These are phyloP conservation scores for Mellilla xanthometata DNA, from an alignment of 2,888 invertebrate genomes.

Conservation along the genomic window DNA sequence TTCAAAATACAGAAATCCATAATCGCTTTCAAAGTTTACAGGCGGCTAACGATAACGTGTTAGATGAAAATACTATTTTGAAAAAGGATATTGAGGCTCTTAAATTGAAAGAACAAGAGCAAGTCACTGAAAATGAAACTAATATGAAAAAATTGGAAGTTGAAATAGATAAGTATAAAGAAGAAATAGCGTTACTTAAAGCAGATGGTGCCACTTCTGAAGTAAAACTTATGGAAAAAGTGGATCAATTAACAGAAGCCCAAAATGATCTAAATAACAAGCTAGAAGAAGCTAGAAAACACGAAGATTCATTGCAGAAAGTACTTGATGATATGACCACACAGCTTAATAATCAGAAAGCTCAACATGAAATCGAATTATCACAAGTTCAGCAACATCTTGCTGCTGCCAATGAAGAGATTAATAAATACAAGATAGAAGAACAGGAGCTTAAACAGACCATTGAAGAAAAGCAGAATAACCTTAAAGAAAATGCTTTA, in stretches of 20 bases:
- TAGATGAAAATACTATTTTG: constrained; percentile 69
- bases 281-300: constrained; percentile 71
- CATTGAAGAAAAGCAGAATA: constrained; percentile 64
- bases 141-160: constrained; percentile 66
- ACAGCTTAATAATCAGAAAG: constrained; percentile 69
- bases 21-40: constrained; percentile 56
- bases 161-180: constrained; percentile 72
- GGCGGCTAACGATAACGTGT: constrained; percentile 57
- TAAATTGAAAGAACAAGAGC: constrained; percentile 64
- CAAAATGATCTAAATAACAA: constrained; percentile 75
- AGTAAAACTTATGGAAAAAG: constrained; percentile 74
- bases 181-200: constrained; percentile 68
- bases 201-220: constrained; percentile 70
- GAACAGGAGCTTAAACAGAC: constrained; percentile 48
- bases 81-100: constrained; percentile 66
- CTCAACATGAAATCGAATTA: constrained; percentile 64
- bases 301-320: constrained; percentile 75
- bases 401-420: constrained; percentile 46
- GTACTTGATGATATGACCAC: constrained; percentile 67
- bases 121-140: constrained; percentile 58
- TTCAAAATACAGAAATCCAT: constrained; percentile 45
- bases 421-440: constrained; percentile 53
- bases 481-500: constrained; percentile 62
- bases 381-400: constrained; percentile 57
- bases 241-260: constrained; percentile 73